A percentile compares a stretch with the other conserved stretches of the same genome.
phyloP scores from a whole-genome alignment of 37 sponge, comb jelly and placozoan species.

The Theonella swinhoei region DNA sequence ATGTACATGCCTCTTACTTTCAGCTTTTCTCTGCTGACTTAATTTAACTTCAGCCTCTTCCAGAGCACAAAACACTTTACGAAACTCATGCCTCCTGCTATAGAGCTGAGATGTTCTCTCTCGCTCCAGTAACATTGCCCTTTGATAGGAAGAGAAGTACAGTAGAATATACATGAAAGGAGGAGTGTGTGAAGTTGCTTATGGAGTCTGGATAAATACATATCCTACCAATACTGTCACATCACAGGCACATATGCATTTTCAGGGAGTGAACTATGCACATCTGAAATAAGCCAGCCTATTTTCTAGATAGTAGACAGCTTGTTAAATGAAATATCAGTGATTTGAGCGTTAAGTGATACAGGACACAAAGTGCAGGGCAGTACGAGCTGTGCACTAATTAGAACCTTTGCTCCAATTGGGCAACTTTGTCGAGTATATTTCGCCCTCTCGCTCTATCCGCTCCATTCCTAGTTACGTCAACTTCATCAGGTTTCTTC shows the following conservation, averaged over 20 bases:
- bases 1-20: no score
- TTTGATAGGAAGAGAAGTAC: conserved; percentile 14
- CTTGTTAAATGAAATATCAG: no score
- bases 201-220: no score
- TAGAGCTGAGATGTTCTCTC: conserved; percentile 51
- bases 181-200: neutral
- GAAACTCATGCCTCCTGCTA: conserved; percentile 52
- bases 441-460: conserved; percentile 14
- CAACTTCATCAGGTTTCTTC: neutral
- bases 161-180: neutral
- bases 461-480: neutral
- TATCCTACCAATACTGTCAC: no score
- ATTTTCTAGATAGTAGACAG: no score
- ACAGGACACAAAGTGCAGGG: no score
- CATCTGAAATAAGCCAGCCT: no score
- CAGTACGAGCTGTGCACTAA: neutral
- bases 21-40: conserved; percentile 43
- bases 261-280: no score
- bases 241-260: no score
- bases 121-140: conserved; percentile 52
- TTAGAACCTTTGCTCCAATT: conserved; percentile 16
- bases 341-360: no score
- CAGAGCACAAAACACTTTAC: conserved; percentile 14
- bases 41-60: conserved; percentile 72
- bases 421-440: conserved; percentile 5